Evolutionary conservation across 2,797 vertebrate genomes (phyloP).

Genomic region (Platyrinchus mystaceus): DNA sequence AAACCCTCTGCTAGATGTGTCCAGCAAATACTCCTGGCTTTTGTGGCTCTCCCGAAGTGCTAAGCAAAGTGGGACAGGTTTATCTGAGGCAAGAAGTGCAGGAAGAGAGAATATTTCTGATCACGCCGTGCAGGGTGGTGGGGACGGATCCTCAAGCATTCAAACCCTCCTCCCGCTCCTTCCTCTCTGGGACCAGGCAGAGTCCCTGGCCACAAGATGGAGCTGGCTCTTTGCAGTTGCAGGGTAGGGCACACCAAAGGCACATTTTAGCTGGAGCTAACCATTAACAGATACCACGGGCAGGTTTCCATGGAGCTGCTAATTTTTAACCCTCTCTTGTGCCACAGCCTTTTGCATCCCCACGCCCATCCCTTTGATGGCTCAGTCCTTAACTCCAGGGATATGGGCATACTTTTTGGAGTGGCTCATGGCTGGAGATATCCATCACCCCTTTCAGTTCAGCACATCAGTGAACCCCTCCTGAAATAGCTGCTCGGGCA

Average conservation of each 20-base stretch:
- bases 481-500: neutral
- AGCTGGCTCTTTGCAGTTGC: conserved; percentile 8
- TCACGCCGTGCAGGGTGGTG: fast-evolving
- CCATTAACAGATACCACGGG: neutral
- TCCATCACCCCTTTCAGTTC: neutral
- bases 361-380: fast-evolving
- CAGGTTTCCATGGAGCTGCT: neutral
- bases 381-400: fast-evolving
- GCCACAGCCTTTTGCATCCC: neutral
- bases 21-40: neutral
- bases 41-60: neutral
- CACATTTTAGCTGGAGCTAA: neutral
- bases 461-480: neutral
- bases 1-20: neutral
- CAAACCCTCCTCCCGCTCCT: neutral
- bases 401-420: fast-evolving
- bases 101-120: neutral
- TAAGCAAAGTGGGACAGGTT: neutral
- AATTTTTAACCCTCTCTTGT: neutral
- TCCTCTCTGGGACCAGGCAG: too few relatives aligned
- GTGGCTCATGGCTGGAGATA: neutral
- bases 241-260: neutral
- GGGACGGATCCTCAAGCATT: fast-evolving
- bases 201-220: conserved; percentile 51
- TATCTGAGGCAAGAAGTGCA: neutral